Evolutionary conservation across 2,113 vertebrate genomes (phyloP).

Genomic region (Zootoca vivipara): DNA sequence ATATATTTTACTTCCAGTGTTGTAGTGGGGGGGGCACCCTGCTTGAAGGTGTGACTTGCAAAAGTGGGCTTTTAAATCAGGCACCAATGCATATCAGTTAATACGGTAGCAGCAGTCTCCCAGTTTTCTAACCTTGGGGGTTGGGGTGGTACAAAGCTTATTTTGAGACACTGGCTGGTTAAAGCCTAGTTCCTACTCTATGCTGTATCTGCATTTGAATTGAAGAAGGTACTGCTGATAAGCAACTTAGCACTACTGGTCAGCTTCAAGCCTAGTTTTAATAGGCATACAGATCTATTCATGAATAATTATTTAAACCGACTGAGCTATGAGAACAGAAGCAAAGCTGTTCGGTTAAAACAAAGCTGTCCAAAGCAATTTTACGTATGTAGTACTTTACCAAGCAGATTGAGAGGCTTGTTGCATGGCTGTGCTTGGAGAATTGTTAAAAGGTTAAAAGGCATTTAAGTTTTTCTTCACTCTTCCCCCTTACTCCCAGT

Average conservation of each 20-base stretch:
- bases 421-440: neutral
- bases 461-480: neutral
- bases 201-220: neutral
- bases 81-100: neutral
- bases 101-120: neutral
- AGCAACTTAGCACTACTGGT: neutral
- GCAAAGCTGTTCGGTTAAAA: neutral
- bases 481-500: neutral
- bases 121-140: neutral
- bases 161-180: neutral
- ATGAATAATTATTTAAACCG: neutral
- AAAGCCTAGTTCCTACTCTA: neutral
- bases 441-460: neutral
- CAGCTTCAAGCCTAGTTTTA: neutral
- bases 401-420: neutral
- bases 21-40: neutral
- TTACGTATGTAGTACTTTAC: neutral
- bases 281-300: neutral
- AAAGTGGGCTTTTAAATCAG: neutral
- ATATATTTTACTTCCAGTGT: neutral
- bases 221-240: neutral
- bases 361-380: neutral
- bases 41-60: neutral
- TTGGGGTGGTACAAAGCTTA: neutral
- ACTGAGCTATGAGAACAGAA: neutral